Conservation (phyloP, 1,140 invertebrate genomes). For the Zaprionus ghesquierei region DNA sequence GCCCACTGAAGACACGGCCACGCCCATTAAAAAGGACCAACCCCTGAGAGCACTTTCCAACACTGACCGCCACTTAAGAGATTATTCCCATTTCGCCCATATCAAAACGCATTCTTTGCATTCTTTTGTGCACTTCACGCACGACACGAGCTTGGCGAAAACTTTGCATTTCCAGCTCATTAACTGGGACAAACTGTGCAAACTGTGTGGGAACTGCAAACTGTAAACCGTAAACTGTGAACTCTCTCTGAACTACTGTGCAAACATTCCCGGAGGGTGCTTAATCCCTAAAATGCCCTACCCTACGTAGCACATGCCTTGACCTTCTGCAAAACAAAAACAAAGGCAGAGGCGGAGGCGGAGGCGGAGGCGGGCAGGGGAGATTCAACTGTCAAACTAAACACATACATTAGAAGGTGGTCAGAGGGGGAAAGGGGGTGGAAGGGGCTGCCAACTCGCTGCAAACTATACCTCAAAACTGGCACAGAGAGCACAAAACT, state of each 20-base stretch:
- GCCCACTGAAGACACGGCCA: background rate
- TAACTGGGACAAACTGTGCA: slow-evolving; percentile 64
- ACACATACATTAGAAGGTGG: slow-evolving; percentile 42
- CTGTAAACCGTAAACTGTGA: slow-evolving; percentile 29
- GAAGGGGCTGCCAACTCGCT: slow-evolving; percentile 27
- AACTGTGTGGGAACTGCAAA: slow-evolving; percentile 42
- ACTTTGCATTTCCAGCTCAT: slow-evolving; percentile 73
- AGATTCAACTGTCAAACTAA: slow-evolving; percentile 52
- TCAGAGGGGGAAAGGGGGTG: background rate
- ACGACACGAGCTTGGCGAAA: slow-evolving; percentile 31
- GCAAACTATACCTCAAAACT: slow-evolving; percentile 29
- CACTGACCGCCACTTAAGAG: background rate
- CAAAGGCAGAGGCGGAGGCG: background rate
- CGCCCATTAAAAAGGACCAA: no score
- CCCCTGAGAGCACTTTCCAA: background rate
- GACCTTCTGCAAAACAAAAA: slow-evolving; percentile 53
- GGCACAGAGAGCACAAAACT: slow-evolving; percentile 37
- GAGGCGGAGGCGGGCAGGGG: background rate
- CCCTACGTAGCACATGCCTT: slow-evolving; percentile 46
- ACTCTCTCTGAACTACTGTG: background rate
- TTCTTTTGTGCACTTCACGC: background rate
- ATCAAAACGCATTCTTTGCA: background rate
- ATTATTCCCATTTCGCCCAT: slow-evolving; percentile 21
- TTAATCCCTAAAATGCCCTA: slow-evolving; percentile 25
- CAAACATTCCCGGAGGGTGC: slow-evolving; percentile 10